A percentile compares a stretch with the other conserved stretches of the same genome.
Conservation (phyloP, 1,140 invertebrate species). For the Leptoteleia sp. region DNA sequence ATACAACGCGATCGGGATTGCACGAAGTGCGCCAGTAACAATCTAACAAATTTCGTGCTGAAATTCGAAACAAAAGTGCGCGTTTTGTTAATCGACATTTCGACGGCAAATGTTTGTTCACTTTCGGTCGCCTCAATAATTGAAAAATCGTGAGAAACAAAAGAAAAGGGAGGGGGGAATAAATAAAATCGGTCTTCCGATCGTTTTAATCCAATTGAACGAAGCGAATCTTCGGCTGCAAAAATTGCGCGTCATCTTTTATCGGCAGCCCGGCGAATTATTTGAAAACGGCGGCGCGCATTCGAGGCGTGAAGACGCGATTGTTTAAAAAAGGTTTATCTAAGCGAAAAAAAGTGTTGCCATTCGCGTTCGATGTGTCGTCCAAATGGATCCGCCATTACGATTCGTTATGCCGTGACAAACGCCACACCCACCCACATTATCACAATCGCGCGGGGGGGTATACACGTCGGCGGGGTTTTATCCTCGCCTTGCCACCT, state of each 20-base stretch:
- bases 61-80: background rate
- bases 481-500: slow-evolving; percentile 80
- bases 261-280: slow-evolving; percentile 12
- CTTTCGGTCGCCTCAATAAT: slow-evolving; percentile 1
- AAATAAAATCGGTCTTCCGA: slow-evolving; percentile 6
- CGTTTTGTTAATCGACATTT: too few species aligned
- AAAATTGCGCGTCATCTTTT: slow-evolving; percentile 21
- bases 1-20: too few species aligned
- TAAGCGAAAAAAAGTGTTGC: slow-evolving; percentile 24
- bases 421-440: slow-evolving; percentile 68
- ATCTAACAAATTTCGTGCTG: background rate
- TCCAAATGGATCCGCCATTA: slow-evolving; percentile 62
- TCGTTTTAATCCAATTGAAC: slow-evolving; percentile 16
- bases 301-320: slow-evolving; percentile 15
- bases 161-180: too few species aligned
- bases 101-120: background rate
- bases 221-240: too few species aligned
- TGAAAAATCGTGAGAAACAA: too few species aligned
- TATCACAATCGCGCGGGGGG: slow-evolving; percentile 55
- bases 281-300: slow-evolving; percentile 1
- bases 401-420: slow-evolving; percentile 70
- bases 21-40: background rate
- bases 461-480: slow-evolving; percentile 67
- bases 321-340: slow-evolving; percentile 33
- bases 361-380: slow-evolving; percentile 39